Percentiles rank a stretch among this genome's conserved stretches.
Evolutionary conservation across 2,797 vertebrate species (phyloP).

Genomic region (Stomatorhinus walkeri): DNA sequence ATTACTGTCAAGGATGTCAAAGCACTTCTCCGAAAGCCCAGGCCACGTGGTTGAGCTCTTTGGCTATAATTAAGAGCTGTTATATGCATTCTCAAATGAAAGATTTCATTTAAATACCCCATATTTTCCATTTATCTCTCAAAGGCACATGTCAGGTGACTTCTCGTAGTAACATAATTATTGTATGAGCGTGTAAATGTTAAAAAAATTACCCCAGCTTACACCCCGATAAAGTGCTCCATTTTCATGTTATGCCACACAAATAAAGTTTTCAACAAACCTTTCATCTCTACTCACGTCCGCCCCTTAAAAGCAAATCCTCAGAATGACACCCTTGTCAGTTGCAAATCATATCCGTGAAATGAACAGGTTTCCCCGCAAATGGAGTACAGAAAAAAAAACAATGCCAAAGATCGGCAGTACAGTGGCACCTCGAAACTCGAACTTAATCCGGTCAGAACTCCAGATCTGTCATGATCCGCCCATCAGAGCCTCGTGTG

Average conservation of each 20-base stretch:
- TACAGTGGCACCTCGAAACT: background rate
- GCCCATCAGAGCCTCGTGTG: too few relatives aligned
- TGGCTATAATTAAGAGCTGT: slow-evolving; percentile 17
- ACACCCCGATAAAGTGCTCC: background rate
- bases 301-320: background rate
- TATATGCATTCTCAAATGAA: slow-evolving; percentile 35
- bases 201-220: background rate
- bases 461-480: too few relatives aligned
- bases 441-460: too few relatives aligned
- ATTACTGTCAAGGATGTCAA: slow-evolving; percentile 13
- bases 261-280: background rate
- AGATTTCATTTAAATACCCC: slow-evolving; percentile 28
- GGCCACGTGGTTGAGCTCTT: slow-evolving; percentile 20
- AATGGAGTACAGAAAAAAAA: background rate
- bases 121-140: background rate
- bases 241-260: background rate
- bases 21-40: background rate
- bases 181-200: background rate
- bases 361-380: background rate
- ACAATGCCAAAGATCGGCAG: background rate
- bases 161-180: background rate
- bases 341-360: background rate
- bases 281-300: background rate
- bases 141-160: background rate
- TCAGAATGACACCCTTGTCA: background rate